Percentiles rank a stretch among this genome's conserved stretches.
phyloP scores from a whole-genome alignment of 2,888 invertebrate species.

The Hirtodrosophila confusa region DNA sequence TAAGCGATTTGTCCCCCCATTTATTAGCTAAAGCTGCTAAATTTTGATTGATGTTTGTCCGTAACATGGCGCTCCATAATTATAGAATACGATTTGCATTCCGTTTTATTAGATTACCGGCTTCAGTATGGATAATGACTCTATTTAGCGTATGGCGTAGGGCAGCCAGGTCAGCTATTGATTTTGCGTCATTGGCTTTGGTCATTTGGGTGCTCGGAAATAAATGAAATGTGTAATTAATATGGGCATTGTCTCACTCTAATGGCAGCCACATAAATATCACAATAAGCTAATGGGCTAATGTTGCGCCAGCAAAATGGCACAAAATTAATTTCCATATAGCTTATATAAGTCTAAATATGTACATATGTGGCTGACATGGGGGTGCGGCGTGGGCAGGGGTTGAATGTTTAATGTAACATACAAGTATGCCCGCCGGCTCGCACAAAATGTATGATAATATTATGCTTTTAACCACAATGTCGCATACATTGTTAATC shows the following conservation, averaged over 20 bases:
- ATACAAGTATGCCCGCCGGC: background rate
- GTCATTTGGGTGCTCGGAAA: conserved; percentile 38
- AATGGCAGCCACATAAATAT: conserved; percentile 66
- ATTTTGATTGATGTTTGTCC: conserved; percentile 69
- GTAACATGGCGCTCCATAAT: conserved; percentile 53
- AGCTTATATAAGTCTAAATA: conserved; percentile 19
- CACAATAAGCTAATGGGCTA: conserved; percentile 62
- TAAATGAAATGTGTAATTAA: conserved; percentile 77
- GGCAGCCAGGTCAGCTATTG: conserved; percentile 43
- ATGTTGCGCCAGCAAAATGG: conserved; percentile 48
- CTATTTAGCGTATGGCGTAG: too few species aligned
- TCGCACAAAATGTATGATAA: conserved; percentile 64
- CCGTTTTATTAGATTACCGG: conserved; percentile 65
- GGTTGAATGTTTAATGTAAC: conserved; percentile 16
- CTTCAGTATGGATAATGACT: conserved; percentile 54
- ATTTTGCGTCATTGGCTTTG: conserved; percentile 58
- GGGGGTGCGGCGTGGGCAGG: conserved; percentile 14
- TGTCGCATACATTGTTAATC: conserved; percentile 76
- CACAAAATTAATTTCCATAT: conserved; percentile 71
- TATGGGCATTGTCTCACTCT: conserved; percentile 64
- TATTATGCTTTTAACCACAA: conserved; percentile 76
- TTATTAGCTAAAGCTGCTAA: conserved; percentile 19
- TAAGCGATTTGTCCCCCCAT: conserved; percentile 17
- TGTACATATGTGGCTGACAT: background rate
- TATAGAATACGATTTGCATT: conserved; percentile 63